These are phyloP conservation scores for Idaea straminata DNA, from an alignment of 2,888 invertebrate genomes.

Conservation along the genomic window DNA sequence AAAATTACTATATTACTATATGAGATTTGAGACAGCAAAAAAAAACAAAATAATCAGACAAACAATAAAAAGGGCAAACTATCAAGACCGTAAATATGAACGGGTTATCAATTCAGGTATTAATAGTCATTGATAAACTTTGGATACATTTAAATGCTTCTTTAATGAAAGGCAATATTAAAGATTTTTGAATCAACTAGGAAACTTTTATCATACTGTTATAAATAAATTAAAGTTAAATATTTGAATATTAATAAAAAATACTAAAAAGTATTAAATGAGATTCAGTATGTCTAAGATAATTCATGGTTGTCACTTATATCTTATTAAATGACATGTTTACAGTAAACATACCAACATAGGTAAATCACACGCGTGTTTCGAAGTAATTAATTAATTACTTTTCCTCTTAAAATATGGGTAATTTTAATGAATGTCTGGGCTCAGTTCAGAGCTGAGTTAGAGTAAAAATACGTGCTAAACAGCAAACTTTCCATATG, in stretches of 20 bases:
- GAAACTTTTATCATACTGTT: not conserved
- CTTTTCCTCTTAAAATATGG: not conserved
- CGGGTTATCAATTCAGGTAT: not conserved
- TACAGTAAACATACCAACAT: slow-evolving; percentile 27
- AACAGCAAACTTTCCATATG: slow-evolving; percentile 1
- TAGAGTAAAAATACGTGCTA: not conserved
- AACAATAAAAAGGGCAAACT: not conserved
- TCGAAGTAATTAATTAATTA: not conserved
- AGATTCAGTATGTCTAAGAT: slow-evolving; percentile 42
- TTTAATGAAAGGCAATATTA: not conserved
- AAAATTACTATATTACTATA: no score
- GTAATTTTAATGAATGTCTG: not conserved
- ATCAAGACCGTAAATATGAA: not conserved
- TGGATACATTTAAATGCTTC: not conserved
- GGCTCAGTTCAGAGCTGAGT: not conserved
- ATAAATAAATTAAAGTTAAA: slow-evolving; percentile 19
- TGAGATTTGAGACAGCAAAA: not conserved
- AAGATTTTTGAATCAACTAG: slow-evolving; percentile 2
- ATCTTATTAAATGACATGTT: slow-evolving; percentile 52
- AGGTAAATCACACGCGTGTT: not conserved
- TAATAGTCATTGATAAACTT: not conserved
- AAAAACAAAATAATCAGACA: not conserved
- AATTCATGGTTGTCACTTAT: slow-evolving; percentile 39
- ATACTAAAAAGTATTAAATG: slow-evolving; percentile 32
- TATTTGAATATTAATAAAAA: slow-evolving; percentile 28